A percentile compares a stretch with the other conserved stretches of the same genome.
These are phyloP conservation scores for Oncorhynchus gorbuscha DNA, from an alignment of 2,113 vertebrate genomes.

Conservation along the genomic window DNA sequence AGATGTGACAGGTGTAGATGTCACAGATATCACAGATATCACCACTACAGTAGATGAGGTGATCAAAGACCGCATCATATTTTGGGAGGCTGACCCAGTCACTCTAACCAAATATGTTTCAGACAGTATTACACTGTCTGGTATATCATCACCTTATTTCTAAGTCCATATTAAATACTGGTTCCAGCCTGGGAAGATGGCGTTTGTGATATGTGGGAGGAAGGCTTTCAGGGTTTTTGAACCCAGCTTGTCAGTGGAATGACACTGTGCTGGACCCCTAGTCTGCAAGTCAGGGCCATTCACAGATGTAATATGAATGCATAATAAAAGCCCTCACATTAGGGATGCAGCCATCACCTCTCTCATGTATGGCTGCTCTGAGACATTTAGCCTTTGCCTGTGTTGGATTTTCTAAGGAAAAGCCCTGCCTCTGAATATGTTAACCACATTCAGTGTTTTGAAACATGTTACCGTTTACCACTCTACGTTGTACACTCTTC, in stretches of 20 bases:
- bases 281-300: background rate
- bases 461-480: too few species aligned
- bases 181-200: background rate
- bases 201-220: background rate
- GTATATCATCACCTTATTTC: background rate
- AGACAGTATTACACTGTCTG: background rate
- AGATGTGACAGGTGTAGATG: background rate
- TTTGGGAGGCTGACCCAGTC: too few species aligned
- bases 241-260: background rate
- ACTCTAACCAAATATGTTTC: too few species aligned
- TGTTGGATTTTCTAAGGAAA: background rate
- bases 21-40: background rate
- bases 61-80: too few species aligned
- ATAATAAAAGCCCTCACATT: background rate
- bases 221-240: background rate
- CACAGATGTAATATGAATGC: background rate
- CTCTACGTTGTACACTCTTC: too few species aligned
- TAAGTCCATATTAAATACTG: background rate
- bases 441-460: background rate
- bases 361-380: background rate
- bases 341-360: background rate
- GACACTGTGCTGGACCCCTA: conserved; percentile 1
- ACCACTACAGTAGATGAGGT: too few species aligned
- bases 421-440: background rate
- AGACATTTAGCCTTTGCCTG: conserved; percentile 1